phyloP scores from a whole-genome alignment of 2,797 vertebrate species.

The Falco novaeseelandiae region DNA sequence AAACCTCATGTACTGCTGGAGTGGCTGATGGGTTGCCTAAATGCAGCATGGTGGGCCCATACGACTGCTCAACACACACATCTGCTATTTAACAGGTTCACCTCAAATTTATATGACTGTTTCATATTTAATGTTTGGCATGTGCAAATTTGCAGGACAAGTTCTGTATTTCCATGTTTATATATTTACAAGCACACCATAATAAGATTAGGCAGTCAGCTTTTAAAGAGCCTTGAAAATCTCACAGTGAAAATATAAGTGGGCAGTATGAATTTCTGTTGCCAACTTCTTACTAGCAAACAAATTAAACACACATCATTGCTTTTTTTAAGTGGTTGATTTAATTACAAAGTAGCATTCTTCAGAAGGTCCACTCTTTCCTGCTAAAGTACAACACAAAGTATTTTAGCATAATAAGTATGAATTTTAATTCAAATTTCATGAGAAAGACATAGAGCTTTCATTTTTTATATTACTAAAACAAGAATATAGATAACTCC shows the following conservation, averaged over 20 bases:
- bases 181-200: neutral
- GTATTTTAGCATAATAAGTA: neutral
- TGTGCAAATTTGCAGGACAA: neutral
- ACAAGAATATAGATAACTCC: neutral
- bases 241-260: neutral
- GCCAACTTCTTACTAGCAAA: neutral
- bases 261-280: neutral
- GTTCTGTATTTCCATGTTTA: neutral
- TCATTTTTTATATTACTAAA: neutral
- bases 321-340: neutral
- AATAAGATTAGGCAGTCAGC: neutral
- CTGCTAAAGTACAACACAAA: neutral
- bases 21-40: neutral
- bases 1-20: neutral
- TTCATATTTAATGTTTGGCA: neutral
- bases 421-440: neutral
- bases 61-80: neutral
- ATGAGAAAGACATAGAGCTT: neutral
- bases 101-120: neutral
- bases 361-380: neutral
- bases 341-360: neutral
- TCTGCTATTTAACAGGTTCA: neutral
- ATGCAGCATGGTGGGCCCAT: fast-evolving
- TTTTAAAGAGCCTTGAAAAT: neutral
- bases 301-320: neutral